Base-by-base conservation (phyloP, 92 coral and sea anemone species). In the Chrysogorgia sp. region DNA sequence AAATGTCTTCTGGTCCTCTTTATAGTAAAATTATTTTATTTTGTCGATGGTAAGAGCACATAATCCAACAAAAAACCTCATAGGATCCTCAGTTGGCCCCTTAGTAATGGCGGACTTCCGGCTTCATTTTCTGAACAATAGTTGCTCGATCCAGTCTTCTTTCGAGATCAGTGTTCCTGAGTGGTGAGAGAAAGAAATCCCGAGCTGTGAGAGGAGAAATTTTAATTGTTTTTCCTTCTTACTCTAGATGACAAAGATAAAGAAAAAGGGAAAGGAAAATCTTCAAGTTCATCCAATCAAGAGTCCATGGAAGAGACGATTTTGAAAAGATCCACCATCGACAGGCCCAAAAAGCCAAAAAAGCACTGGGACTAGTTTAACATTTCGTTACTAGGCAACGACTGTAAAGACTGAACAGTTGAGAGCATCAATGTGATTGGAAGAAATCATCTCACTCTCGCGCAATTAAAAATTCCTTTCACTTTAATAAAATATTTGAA, bases 291-390 rank as follows among this genome's bases (percentile, higher is more conserved):
- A 0, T 12, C 33, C 31, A 65, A 71, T 71, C 81, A 81, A 34
- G 93, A 82, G 29, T 86, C 90, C 29, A 85, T 91, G 67, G 98
- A 93, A 66, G 97, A 92, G 49, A 91, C 98, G 10, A 96, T 94
- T 14, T 71, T 94, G 55, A 94, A 92, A 83, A 83, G 94, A 72
- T 86, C 96, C 58, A 72, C 85, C 31, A 34, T 67, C 32, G 63
- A 49, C 21, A 79, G 48, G 35, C 64, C 19, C 79, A 58, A 59
- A 22, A 58, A 72, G 24, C 79, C 2, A 13, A 72, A 30, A 14
- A 72, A 72, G 79, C 41, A 72, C 64, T 72, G 52, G 79, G 48
- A 72, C 79, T 72, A 72, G 52, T 34, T 32, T 17, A 0, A 17
- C 52, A 29, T 14, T 7, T 3, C 19, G 59, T 47, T 69, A 47